Evolutionary conservation across 2,888 invertebrate genomes (phyloP).

Genomic region (Drosophila prostipennis): DNA sequence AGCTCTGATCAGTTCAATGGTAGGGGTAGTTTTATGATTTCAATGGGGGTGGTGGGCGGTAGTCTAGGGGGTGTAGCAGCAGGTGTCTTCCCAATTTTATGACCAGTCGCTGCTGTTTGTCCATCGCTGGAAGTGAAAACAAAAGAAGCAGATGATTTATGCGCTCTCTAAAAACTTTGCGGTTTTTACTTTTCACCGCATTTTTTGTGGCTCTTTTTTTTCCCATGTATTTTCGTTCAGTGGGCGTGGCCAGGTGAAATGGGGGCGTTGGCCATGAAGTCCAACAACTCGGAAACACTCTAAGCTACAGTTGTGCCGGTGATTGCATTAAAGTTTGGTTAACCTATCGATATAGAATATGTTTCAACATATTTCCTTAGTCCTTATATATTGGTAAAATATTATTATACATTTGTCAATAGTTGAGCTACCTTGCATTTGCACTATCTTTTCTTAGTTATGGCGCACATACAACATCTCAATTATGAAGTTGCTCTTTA

Average conservation of each 20-base stretch:
- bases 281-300: not conserved
- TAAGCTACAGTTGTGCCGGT: not conserved
- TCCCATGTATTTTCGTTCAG: not conserved
- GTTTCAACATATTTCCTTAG: too few species aligned
- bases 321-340: not conserved
- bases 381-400: not conserved
- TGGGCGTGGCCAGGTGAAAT: slow-evolving; percentile 28
- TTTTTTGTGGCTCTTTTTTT: not conserved
- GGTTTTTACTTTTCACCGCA: slow-evolving; percentile 22
- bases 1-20: not conserved
- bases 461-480: slow-evolving; percentile 43
- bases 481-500: slow-evolving; percentile 56
- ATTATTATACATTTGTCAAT: not conserved
- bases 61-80: slow-evolving; percentile 5
- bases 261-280: slow-evolving; percentile 9
- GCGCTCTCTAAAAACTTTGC: slow-evolving; percentile 43
- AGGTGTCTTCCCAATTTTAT: slow-evolving; percentile 32
- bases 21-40: not conserved
- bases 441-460: slow-evolving; percentile 20
- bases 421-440: not conserved
- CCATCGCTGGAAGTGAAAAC: slow-evolving; percentile 39
- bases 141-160: slow-evolving; percentile 45
- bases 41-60: not conserved
- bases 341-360: too few species aligned
- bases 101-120: slow-evolving; percentile 39